These are phyloP conservation scores for Ditula angustiorana DNA, from an alignment of 2,888 invertebrate species.

Conservation along the genomic window DNA sequence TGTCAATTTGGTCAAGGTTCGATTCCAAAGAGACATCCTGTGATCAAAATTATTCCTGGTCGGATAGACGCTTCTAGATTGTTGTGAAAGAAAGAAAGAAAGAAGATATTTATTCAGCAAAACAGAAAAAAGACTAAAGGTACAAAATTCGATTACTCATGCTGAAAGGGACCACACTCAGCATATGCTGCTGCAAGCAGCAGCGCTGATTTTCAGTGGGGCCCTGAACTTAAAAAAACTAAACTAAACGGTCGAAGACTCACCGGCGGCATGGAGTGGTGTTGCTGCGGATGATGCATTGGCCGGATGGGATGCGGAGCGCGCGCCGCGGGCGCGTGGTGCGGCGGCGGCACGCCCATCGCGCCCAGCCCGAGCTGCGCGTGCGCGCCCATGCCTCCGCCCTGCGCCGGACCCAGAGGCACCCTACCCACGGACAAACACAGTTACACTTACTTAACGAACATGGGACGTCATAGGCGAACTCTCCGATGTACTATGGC, in stretches of 20 bases:
- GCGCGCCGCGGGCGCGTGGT: conserved; percentile 66
- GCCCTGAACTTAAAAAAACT: too few species aligned
- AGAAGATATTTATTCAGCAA: too few species aligned
- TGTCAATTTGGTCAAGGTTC: too few species aligned
- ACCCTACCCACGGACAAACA: conserved; percentile 59
- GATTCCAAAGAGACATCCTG: too few species aligned
- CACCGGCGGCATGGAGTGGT: conserved; percentile 72
- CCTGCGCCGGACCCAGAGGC: conserved; percentile 70
- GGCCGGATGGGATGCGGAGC: conserved; percentile 74
- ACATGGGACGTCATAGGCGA: background rate
- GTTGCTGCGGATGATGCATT: conserved; percentile 76
- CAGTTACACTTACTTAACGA: conserved; percentile 38
- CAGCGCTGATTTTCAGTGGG: too few species aligned
- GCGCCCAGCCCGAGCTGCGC: conserved; percentile 62
- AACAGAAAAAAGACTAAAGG: too few species aligned
- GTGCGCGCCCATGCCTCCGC: conserved; percentile 68
- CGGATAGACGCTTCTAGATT: too few species aligned
- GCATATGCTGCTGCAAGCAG: too few species aligned
- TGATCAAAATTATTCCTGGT: too few species aligned
- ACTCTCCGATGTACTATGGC: background rate
- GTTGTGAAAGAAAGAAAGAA: too few species aligned
- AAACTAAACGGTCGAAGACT: conserved; percentile 38
- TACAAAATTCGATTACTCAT: too few species aligned
- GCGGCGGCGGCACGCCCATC: conserved; percentile 66
- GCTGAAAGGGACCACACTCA: background rate